Evolutionary conservation across 2,113 vertebrate species (phyloP).

Genomic region (Rhinopithecus roxellana): DNA sequence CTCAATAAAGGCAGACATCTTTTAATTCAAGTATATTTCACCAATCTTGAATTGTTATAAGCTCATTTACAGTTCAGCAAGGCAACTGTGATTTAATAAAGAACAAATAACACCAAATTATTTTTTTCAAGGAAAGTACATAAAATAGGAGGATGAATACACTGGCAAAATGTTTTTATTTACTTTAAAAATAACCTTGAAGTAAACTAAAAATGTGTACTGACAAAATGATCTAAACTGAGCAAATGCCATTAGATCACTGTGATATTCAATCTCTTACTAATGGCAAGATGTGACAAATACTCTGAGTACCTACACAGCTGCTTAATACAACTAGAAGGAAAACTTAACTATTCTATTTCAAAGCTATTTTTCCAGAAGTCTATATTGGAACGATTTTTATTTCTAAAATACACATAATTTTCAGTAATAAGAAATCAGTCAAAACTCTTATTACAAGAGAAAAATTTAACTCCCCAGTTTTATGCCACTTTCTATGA

Average conservation of each 20-base stretch:
- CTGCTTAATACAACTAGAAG: not conserved
- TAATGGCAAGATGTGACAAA: not conserved
- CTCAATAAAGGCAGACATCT: not conserved
- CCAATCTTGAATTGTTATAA: conserved; percentile 12
- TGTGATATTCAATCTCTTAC: not conserved
- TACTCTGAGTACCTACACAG: not conserved
- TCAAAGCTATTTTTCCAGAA: not conserved
- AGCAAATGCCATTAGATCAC: not conserved
- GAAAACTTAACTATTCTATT: not conserved
- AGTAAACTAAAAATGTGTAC: not conserved
- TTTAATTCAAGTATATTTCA: conserved; percentile 21
- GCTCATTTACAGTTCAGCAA: not conserved
- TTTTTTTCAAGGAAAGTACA: conserved; percentile 1
- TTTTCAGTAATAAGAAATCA: not conserved
- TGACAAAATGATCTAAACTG: not conserved
- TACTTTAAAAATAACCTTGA: conserved; percentile 28
- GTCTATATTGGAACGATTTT: not conserved
- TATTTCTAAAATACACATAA: not conserved
- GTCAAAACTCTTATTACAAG: not conserved
- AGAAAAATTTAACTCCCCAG: not conserved
- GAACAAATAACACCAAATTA: not conserved
- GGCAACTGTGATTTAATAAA: conserved; percentile 1
- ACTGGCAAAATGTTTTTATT: conserved; percentile 5
- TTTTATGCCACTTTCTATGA: not conserved
- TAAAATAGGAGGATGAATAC: not conserved